phyloP scores from a whole-genome alignment of 2,113 vertebrate genomes.

The Atherinomorus stipes region DNA sequence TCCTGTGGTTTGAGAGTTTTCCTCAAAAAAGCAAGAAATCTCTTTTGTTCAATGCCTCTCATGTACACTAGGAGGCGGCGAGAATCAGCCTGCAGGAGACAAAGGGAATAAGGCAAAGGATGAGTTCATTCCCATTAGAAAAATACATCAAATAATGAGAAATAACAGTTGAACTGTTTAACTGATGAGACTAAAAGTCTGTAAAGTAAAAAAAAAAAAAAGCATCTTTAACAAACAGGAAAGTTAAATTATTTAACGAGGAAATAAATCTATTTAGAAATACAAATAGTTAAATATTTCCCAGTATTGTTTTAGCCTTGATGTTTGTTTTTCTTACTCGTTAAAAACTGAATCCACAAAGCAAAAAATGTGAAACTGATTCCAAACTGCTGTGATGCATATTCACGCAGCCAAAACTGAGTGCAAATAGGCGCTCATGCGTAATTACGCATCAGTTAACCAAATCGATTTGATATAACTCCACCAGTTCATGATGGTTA shows the following conservation, averaged over 20 bases:
- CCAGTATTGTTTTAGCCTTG: too few species aligned
- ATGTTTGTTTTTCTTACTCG: too few species aligned
- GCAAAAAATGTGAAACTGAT: background rate
- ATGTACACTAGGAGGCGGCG: constrained; percentile 60
- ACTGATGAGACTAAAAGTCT: background rate
- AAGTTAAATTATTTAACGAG: too few species aligned
- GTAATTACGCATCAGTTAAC: background rate
- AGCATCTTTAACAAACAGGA: too few species aligned
- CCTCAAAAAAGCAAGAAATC: background rate
- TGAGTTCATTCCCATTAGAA: background rate
- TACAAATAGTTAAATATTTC: too few species aligned
- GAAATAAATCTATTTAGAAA: too few species aligned
- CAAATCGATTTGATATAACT: background rate
- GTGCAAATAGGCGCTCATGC: background rate
- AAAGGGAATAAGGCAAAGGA: background rate
- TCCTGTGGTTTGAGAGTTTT: constrained; percentile 57
- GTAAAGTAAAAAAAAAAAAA: background rate
- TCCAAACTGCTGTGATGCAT: background rate
- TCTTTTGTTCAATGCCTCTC: constrained; percentile 10
- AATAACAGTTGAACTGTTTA: background rate
- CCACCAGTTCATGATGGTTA: too few species aligned
- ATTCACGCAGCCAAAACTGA: background rate
- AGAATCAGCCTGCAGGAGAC: constrained; percentile 44
- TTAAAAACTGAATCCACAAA: too few species aligned
- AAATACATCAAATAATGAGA: background rate